Percentiles rank a stretch among this genome's conserved stretches.
Conservation (phyloP, 2,797 vertebrate species). For the Sarcoramphus papa region DNA sequence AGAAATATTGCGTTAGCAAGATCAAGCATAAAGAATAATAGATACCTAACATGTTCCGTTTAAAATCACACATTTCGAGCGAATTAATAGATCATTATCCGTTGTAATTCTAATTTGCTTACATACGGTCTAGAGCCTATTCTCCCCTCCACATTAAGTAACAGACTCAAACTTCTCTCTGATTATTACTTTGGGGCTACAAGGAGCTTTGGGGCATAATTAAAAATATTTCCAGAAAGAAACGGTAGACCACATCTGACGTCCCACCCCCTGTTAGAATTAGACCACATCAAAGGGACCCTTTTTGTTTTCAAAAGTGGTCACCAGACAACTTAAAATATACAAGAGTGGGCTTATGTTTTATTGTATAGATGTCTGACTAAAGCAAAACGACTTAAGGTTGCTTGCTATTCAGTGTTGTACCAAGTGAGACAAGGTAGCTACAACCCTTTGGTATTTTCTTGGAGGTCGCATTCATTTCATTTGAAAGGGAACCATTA, state of each 20-base stretch:
- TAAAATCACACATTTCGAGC: background rate
- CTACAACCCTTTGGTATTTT: slow-evolving; percentile 38
- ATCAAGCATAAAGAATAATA: background rate
- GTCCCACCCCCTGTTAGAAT: slow-evolving; percentile 81
- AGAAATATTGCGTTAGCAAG: background rate
- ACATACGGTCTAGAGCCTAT: background rate
- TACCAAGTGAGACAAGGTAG: background rate
- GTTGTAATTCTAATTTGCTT: background rate
- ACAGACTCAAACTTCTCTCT: slow-evolving; percentile 69
- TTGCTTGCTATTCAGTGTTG: background rate
- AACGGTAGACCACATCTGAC: slow-evolving; percentile 86
- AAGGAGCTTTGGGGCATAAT: slow-evolving; percentile 80
- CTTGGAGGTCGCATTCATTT: slow-evolving; percentile 27
- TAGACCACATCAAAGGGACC: slow-evolving; percentile 83
- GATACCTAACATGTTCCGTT: background rate
- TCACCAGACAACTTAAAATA: slow-evolving; percentile 79
- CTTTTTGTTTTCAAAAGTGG: slow-evolving; percentile 69
- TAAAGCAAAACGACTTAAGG: background rate
- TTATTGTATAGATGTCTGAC: slow-evolving; percentile 73
- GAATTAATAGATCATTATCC: background rate
- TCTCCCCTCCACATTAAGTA: slow-evolving; percentile 1
- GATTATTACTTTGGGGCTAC: slow-evolving; percentile 75
- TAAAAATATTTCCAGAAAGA: slow-evolving; percentile 88
- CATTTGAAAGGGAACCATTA: slow-evolving; percentile 42
- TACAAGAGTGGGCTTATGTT: slow-evolving; percentile 72